Evolutionary conservation across 2,113 vertebrate genomes (phyloP), one percentile per base, ranked within the genome.

Genomic region (Benitochromis conjunctus): DNA sequence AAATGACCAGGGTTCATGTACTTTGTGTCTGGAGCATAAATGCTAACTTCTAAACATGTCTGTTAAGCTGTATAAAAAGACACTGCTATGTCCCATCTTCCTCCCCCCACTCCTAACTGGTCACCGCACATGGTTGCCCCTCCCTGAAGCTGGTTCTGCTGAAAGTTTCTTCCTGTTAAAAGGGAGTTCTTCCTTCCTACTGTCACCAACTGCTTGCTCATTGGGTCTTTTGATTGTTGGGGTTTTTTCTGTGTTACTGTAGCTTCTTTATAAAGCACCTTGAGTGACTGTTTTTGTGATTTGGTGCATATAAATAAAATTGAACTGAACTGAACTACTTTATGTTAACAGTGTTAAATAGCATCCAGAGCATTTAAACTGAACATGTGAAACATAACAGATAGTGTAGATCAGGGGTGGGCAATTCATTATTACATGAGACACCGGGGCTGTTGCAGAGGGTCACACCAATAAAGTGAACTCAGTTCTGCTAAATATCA

Each of bases 361-460:
- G 0, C 14, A 48, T 74, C 14, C 14, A 46, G 5, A 48, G 29
- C 3, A 74, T 48, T 48, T 74, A 46, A 48, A 74, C 24, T 48
- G 41, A 71, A 48, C 41, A 74, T 29, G 1, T 48, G 41, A 74
- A 74, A 14, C 66, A 7, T 10, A 26, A 29, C 66, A 74, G 9
- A 29, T 48, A 18, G 41, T 74, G 66, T 7, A 3, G 38, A 9
- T 71, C 64, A 46, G 5, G n/a, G 2, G 36, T 4, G 1, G 62
- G 36, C 0, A 41, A 14, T 41, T 66, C 1, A 5, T 21, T 41
- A 41, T 21, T 41, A 0, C 62, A 41, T 14, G 36, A 66, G 62
- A 1, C 41, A 41, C 62, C 8, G 11, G 19, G 34, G 36, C 62
- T 66, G 36, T 38, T 21, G 19, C 19, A n/a, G 6, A 38, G 60